A percentile compares a stretch with the other conserved stretches of the same genome.
Evolutionary conservation across 2,888 invertebrate genomes (phyloP).

Genomic region (Synanthedon vespiformis): DNA sequence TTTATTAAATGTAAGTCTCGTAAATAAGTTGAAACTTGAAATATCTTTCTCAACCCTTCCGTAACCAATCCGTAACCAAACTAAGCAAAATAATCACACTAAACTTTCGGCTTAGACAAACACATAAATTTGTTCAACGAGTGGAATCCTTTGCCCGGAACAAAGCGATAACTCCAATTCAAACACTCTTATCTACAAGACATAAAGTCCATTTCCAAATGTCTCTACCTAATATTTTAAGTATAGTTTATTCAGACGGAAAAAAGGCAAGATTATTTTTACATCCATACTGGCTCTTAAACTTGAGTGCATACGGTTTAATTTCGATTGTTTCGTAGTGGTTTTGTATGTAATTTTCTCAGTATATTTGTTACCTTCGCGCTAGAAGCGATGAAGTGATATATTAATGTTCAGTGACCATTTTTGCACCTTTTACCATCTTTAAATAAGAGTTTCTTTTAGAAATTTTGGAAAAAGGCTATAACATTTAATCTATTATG

Average conservation of each 20-base stretch:
- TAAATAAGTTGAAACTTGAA: too few relatives aligned
- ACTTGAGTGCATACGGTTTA: neutral
- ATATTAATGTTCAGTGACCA: slow-evolving; percentile 38
- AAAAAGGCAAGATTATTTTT: neutral
- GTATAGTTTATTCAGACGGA: slow-evolving; percentile 2
- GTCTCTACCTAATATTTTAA: neutral
- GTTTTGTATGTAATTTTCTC: slow-evolving; percentile 1
- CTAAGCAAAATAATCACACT: slow-evolving; percentile 38
- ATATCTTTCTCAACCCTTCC: too few relatives aligned
- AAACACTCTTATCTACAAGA: slow-evolving; percentile 9
- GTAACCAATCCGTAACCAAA: neutral
- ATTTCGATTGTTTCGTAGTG: neutral
- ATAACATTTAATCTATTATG: too few relatives aligned
- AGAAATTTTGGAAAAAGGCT: neutral
- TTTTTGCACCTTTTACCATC: slow-evolving; percentile 28
- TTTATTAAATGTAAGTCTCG: too few relatives aligned
- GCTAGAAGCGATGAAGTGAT: slow-evolving; percentile 39
- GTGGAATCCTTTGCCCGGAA: slow-evolving; percentile 32
- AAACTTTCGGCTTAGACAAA: slow-evolving; percentile 46
- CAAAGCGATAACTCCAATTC: slow-evolving; percentile 26
- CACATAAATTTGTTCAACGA: slow-evolving; percentile 51
- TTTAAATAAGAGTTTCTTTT: neutral
- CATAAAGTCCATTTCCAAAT: slow-evolving; percentile 3
- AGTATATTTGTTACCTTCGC: slow-evolving; percentile 26
- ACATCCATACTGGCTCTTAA: neutral